Base-by-base conservation (phyloP, 2,113 vertebrate genomes). In the Procavia capensis region DNA sequence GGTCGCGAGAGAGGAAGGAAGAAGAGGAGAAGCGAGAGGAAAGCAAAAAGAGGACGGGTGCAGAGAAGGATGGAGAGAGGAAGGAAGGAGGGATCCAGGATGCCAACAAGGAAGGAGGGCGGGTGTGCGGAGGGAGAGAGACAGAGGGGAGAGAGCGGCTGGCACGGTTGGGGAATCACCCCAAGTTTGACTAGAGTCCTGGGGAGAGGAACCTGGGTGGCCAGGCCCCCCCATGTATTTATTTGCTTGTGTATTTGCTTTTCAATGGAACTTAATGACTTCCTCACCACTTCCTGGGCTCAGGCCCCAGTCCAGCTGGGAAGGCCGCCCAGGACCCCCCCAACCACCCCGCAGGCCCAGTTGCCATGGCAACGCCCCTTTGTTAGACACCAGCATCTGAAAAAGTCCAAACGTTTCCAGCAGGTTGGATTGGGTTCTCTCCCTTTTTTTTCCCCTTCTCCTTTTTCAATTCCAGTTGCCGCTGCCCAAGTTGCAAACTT, bases 401-500 rank as follows among this genome's bases (percentile, higher is more conserved):
- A 97, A 98, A 98, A 92, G 98, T 96, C 97, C 93, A 27, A 88
- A 88, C 47, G 24, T 96, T 82, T 91, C 54, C 72, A 2, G 63
- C 7, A 41, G 95, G 90, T 93, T 89, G 54, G 95, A 36, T 57
- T 88, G 29, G 63, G 66, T 43, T 47, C 91, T 95, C 89, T 78
- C 92, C 93, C 61, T 66, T 76, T 82, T 41, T 75, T 41, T 79
- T 41, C 85, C 80, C 95, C 92, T 91, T 88, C 3, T 74, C 95
- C 94, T 74, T 93, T 95, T 96, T 85, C 95, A 90, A 78, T 75
- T 80, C 95, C 85, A 83, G 96, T 94, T 75, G 94, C 94, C 0
- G 64, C 92, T 88, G 96, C 95, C 88, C 0, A 59, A 96, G 96
- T 95, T 36, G 78, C 96, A 98, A 98, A 98, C 98, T 97, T 98